Evolutionary conservation across 2,888 invertebrate genomes (phyloP).

Genomic region (Pristionchus entomophagus): DNA sequence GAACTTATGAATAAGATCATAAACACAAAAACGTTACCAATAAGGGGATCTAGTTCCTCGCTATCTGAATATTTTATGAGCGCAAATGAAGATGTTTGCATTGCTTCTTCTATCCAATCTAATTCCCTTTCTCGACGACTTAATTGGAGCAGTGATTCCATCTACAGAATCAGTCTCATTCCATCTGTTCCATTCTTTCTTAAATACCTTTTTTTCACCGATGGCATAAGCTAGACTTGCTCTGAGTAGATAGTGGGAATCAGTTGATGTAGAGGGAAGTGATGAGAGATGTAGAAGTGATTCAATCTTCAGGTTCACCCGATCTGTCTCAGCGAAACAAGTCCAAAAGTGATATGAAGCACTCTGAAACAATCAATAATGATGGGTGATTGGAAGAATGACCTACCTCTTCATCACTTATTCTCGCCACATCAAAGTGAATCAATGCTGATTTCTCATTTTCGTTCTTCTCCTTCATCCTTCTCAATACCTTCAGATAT

Average conservation of each 20-base stretch:
- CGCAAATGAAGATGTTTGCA: background rate
- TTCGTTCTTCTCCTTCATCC: background rate
- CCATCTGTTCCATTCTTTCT: background rate
- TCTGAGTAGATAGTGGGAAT: background rate
- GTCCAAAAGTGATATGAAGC: constrained; percentile 4
- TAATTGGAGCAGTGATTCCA: constrained; percentile 22
- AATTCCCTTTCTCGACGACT: constrained; percentile 5
- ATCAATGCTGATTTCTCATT: background rate
- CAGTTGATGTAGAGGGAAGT: constrained; percentile 31
- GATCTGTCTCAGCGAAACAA: background rate
- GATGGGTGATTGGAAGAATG: background rate
- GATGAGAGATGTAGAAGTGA: constrained; percentile 30
- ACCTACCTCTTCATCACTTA: constrained; percentile 14
- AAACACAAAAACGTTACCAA: background rate
- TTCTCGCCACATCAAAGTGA: background rate
- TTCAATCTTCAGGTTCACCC: background rate
- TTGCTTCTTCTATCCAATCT: background rate
- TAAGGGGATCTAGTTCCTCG: background rate
- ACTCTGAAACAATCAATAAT: background rate
- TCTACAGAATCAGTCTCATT: background rate
- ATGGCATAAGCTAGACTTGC: background rate
- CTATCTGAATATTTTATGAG: background rate
- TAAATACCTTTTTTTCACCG: background rate
- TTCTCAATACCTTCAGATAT: constrained; percentile 20
- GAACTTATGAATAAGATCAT: too few relatives aligned